A percentile compares a stretch with the other conserved stretches of the same genome.
Evolutionary conservation across 2,797 vertebrate species (phyloP).

Genomic region (Acomys russatus): DNA sequence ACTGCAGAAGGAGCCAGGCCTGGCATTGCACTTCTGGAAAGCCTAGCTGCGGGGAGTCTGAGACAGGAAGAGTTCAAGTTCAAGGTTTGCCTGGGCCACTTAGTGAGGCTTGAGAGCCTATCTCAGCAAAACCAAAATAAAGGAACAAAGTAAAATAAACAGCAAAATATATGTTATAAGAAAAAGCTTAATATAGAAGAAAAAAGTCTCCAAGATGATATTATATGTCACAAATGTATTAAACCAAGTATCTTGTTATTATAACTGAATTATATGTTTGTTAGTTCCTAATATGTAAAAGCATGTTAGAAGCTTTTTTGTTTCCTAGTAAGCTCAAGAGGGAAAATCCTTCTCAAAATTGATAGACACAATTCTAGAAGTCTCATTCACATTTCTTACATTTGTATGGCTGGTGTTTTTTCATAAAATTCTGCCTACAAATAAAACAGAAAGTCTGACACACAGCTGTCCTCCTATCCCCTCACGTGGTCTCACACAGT

Average conservation of each 20-base stretch:
- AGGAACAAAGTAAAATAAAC: background rate
- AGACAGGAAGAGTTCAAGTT: background rate
- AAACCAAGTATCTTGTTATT: background rate
- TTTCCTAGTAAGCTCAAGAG: background rate
- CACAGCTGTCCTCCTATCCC: background rate
- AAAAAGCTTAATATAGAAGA: background rate
- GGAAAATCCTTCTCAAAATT: background rate
- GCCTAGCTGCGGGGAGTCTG: too few relatives aligned
- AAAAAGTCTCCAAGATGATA: background rate
- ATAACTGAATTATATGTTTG: background rate
- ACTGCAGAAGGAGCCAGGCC: background rate
- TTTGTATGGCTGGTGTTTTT: background rate
- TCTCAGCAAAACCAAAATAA: background rate
- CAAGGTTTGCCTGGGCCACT: background rate
- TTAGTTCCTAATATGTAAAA: background rate
- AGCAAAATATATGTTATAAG: background rate
- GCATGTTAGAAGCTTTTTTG: background rate
- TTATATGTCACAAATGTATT: background rate
- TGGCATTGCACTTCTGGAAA: background rate
- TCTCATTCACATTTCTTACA: background rate
- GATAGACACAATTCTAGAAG: background rate
- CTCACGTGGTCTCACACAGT: background rate
- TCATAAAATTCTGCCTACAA: background rate
- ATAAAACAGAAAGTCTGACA: background rate
- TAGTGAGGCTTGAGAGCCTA: background rate